These are phyloP conservation scores for Aplocera efformata DNA, from an alignment of 2,888 invertebrate genomes.

Conservation along the genomic window DNA sequence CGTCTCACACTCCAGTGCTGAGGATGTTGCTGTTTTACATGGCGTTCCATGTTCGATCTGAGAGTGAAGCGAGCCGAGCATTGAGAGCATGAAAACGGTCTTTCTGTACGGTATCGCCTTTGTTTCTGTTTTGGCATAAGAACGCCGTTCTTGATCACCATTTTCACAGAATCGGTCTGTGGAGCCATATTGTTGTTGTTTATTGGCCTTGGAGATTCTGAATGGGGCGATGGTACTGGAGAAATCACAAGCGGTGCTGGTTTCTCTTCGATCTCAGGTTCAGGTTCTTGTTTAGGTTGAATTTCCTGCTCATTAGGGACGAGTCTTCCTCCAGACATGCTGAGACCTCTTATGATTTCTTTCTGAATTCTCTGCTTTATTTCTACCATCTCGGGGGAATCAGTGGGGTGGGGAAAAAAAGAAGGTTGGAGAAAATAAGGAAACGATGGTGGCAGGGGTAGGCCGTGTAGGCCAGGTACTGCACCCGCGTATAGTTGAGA, in stretches of 20 bases:
- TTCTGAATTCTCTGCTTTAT: slow-evolving; percentile 85
- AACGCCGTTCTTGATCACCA: slow-evolving; percentile 94
- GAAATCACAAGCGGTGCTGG: slow-evolving; percentile 64
- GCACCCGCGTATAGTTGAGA: slow-evolving; percentile 81
- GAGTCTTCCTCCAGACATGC: slow-evolving; percentile 85
- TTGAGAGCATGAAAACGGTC: slow-evolving; percentile 94
- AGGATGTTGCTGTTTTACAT: slow-evolving; percentile 96
- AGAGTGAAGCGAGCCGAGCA: slow-evolving; percentile 94
- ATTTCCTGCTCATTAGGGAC: slow-evolving; percentile 61
- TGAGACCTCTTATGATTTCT: slow-evolving; percentile 82
- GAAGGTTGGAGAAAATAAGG: slow-evolving; percentile 83
- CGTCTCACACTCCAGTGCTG: slow-evolving; percentile 92
- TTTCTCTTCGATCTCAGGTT: slow-evolving; percentile 74
- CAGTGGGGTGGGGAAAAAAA: slow-evolving; percentile 76
- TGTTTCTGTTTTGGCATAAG: slow-evolving; percentile 96
- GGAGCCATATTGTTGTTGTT: slow-evolving; percentile 56
- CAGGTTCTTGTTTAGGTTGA: slow-evolving; percentile 67
- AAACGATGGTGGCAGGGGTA: slow-evolving; percentile 81
- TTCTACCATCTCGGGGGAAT: slow-evolving; percentile 82
- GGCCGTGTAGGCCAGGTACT: slow-evolving; percentile 75
- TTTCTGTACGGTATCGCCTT: slow-evolving; percentile 92
- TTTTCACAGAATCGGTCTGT: slow-evolving; percentile 86
- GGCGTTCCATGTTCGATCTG: slow-evolving; percentile 96
- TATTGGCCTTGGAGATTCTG: slow-evolving; percentile 74
- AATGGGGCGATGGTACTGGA: slow-evolving; percentile 66